Evolutionary conservation across 2,888 invertebrate species (phyloP), one percentile per base, ranked within the genome.

Genomic region (Drosophila robusta): DNA sequence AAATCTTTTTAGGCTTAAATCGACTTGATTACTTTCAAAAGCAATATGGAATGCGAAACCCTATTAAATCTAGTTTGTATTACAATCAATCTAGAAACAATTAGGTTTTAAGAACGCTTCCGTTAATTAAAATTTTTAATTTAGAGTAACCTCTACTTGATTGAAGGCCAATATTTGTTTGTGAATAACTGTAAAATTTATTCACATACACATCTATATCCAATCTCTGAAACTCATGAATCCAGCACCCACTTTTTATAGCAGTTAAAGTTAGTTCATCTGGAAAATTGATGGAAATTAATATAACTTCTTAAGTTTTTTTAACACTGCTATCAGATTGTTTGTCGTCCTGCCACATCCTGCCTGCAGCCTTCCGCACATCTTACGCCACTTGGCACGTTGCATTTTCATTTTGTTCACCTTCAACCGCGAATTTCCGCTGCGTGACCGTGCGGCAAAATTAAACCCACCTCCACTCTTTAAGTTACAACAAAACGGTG

Each of bases 361-460:
- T 34, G 34, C 11, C 34, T 12, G 12, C 34, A 12, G 29, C 29
- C 11, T 47, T 26, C 18, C 18, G 56, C 44, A 56, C 44, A 67
- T 68, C 54, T 44, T 32, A 29, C 12, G 45, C 32, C 61, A 66
- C 63, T 71, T 62, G 52, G 63, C 60, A 64, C 50, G 63, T 66
- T 71, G 68, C 64, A 62, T 61, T 47, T 78, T 32, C 58, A 68
- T 63, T 51, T 62, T 49, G 36, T 56, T 38, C 36, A 38, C 62
- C 32, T 62, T 26, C 58, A 62, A 62, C 58, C 70, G 54, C 74
- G 38, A 57, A 67, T 70, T 70, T 78, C 81, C 70, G 65, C 55
- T 62, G 66, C 70, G 55, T 71, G 77, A 58, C 70, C 63, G 47
- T 56, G 67, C 70, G 60, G 57, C 60, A 64, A 57, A 73, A 65